phyloP scores from a whole-genome alignment of 92 coral and sea anemone species.

The Epizoanthus illoricatus region DNA sequence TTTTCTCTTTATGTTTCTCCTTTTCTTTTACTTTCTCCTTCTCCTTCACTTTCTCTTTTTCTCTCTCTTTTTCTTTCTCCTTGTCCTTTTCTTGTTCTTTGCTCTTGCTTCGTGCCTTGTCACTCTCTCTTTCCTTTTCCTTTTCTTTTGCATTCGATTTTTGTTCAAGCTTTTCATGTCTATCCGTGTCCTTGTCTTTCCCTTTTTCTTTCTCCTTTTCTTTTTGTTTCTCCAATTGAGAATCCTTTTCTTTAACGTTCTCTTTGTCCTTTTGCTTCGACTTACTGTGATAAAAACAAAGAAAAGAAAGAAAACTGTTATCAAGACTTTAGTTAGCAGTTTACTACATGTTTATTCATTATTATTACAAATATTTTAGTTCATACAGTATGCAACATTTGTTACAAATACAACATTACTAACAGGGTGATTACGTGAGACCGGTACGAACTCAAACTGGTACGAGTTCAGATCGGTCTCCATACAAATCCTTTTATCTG shows the following conservation, averaged over 20 bases:
- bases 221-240: conserved; percentile 24
- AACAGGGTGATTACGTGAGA: no score
- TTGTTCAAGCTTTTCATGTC: conserved; percentile 59
- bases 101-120: conserved; percentile 74
- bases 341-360: no score
- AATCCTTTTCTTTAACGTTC: conserved; percentile 24
- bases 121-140: conserved; percentile 67
- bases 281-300: conserved; percentile 55
- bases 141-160: conserved; percentile 66
- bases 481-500: no score
- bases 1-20: conserved; percentile 45
- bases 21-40: conserved; percentile 37
- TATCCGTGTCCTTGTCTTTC: conserved; percentile 64
- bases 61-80: conserved; percentile 67
- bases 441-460: no score
- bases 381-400: no score
- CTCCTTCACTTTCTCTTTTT: conserved; percentile 54
- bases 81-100: conserved; percentile 82
- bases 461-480: no score
- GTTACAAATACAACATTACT: no score
- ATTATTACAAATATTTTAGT: no score
- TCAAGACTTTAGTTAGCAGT: no score
- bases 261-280: conserved; percentile 75
- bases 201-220: conserved; percentile 47
- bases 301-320: background rate